Evolutionary conservation across 2,113 vertebrate species (phyloP), one percentile per base, ranked within the genome.

Genomic region (Callorhinus ursinus): DNA sequence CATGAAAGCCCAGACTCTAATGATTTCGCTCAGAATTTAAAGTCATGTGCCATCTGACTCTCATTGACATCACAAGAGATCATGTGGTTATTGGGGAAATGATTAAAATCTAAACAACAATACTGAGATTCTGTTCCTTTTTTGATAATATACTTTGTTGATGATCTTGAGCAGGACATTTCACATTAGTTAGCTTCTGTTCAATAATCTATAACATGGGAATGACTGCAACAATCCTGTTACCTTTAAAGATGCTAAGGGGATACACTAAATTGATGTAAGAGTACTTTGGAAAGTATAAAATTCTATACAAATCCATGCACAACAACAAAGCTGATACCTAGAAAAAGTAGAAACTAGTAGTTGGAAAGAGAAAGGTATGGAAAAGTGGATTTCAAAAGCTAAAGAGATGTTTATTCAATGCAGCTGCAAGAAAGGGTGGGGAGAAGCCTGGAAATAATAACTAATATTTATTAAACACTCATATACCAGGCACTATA

Each of bases 1-100:
- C 31, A 74, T 77, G 59, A 79, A 96, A 89, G n/a, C 5, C 39
- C 57, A 82, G 81, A 95, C 42, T 67, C 33, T 63, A 93, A 77
- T 92, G 79, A 92, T 33, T 95, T 95, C 55, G 19, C 59, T 93
- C 39, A 77, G 26, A 88, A 33, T 96, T 89, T 72, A 26, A 96
- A 76, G 49, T 94, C 65, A 91, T 18, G 7, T 53, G 33, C 88
- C 55, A 79, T 53, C 42, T 12, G 18, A 89, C 87, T 76, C 19
- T 79, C 33, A 63, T 19, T 96, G 80, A 67, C 36, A 57, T 82
- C 42, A 90, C 14, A 83, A 33, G 26, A 93, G 51, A 46, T 13
- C 28, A 31, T 31, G 12, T 74, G 8, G 26, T 94, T 87, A 46
- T 69, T 80, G 26, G 21, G 13, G 83, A 89, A 93, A 79, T 61